phyloP scores from a whole-genome alignment of 2,797 vertebrate species.

The Phoeniculus purpureus region DNA sequence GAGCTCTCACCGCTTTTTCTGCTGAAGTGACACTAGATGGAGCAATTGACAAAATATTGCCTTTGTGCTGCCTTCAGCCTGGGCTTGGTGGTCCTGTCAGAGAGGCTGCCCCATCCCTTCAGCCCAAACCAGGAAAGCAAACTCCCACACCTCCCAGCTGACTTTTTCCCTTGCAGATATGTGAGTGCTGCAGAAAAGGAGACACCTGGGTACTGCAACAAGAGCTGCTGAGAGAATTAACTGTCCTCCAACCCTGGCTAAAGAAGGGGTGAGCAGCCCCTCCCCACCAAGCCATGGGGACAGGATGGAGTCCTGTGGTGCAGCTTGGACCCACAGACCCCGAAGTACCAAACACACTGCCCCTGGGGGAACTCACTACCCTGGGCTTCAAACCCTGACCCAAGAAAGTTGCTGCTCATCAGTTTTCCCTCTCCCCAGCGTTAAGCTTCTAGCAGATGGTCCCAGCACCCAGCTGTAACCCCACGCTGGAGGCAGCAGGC shows the following conservation, averaged over 20 bases:
- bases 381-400: rapidly evolving
- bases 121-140: neutral
- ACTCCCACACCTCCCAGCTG: neutral
- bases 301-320: rapidly evolving
- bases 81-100: neutral
- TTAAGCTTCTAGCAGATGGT: neutral
- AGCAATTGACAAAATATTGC: slow-evolving; percentile 64
- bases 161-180: neutral
- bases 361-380: too few species aligned
- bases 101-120: neutral
- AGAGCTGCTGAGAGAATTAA: neutral
- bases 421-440: neutral
- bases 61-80: neutral
- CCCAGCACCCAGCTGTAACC: neutral
- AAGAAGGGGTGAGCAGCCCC: rapidly evolving
- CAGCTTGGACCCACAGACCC: too few species aligned
- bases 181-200: neutral
- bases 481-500: rapidly evolving
- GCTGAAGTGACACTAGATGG: slow-evolving; percentile 66
- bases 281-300: rapidly evolving
- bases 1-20: neutral
- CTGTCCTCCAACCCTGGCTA: neutral
- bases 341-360: too few species aligned
- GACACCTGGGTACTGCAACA: rapidly evolving
- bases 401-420: rapidly evolving